Base-by-base conservation (phyloP, 2,888 invertebrate genomes). In the Trachelus iudaicus region DNA sequence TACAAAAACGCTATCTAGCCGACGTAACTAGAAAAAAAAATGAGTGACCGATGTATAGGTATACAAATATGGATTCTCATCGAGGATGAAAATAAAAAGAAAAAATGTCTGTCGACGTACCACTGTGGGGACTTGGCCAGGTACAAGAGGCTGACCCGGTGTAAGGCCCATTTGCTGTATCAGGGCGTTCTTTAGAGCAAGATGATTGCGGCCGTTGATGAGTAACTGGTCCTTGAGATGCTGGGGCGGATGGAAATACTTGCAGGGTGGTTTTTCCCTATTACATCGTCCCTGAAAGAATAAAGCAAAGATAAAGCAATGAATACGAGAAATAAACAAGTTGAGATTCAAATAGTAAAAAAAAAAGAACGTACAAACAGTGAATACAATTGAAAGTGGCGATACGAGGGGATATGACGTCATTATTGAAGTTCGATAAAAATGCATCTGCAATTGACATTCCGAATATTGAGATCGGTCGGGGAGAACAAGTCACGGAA, bases 161-260 rank as follows among this genome's bases (percentile, higher is more conserved):
- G 97, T 95, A 89, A 97, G 95, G 90, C 97, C 97, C 97, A 98
- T 97, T 93, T 98, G 97, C 94, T 98, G 97, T 96, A 98, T 97
- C 91, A 98, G 94, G 89, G 98, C 98, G 94, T 99, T 99, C 94
- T 99, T 99, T 93, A 99, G 94, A 91, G 99, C 99, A 94, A 99
- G 95, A 94, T 99, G 99, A 95, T 99, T 99, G 92, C 99, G 95
- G 87, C 99, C 99, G 94, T 99, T 99, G 94, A 99, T 99, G 93
- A 99, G 94, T 92, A 99, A 95, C 95, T 99, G 99, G 94, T 99
- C 99, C 94, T 99, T 99, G 91, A 99, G 95, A 93, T 99, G 99
- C 93, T 99, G 99, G 87, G 99, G 99, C 88, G 99, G 99, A 94
- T 99, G 99, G 94, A 99, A 98, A 94, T 99, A 99, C 95, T 99